phyloP scores from a whole-genome alignment of 2,888 invertebrate species.

The Buathra laborator region DNA sequence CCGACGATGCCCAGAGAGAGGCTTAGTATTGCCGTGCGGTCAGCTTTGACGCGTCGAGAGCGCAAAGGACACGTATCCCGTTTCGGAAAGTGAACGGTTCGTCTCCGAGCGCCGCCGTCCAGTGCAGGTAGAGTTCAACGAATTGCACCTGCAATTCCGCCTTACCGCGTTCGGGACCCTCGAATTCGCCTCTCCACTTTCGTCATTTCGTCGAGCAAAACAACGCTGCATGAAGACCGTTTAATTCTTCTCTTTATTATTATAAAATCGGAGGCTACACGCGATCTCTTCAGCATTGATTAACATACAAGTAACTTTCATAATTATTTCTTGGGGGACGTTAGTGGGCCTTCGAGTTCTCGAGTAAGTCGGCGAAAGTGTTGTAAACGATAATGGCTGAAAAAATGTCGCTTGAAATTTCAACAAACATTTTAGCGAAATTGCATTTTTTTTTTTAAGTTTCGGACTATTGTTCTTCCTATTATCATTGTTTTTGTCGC shows the following conservation, averaged over 20 bases:
- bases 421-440: no score
- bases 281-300: background rate
- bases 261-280: slow-evolving; percentile 3
- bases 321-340: background rate
- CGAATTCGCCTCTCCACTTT: slow-evolving; percentile 33
- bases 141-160: slow-evolving; percentile 71
- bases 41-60: slow-evolving; percentile 13
- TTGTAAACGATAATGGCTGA: background rate
- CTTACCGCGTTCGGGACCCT: slow-evolving; percentile 30
- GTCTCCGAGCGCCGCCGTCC: background rate
- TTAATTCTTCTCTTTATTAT: background rate
- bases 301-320: background rate
- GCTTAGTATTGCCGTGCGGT: slow-evolving; percentile 29
- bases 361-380: background rate
- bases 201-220: slow-evolving; percentile 11
- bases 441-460: background rate
- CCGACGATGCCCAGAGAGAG: slow-evolving; percentile 39
- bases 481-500: background rate
- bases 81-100: slow-evolving; percentile 39
- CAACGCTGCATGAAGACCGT: slow-evolving; percentile 5
- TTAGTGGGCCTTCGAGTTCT: background rate
- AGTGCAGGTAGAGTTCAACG: slow-evolving; percentile 57
- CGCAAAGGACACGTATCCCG: background rate
- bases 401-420: no score
- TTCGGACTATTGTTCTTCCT: no score